Percentiles rank a stretch among this genome's conserved stretches.
These are phyloP conservation scores for Sitophilus oryzae DNA, from an alignment of 1,140 invertebrate genomes.

Conservation along the genomic window DNA sequence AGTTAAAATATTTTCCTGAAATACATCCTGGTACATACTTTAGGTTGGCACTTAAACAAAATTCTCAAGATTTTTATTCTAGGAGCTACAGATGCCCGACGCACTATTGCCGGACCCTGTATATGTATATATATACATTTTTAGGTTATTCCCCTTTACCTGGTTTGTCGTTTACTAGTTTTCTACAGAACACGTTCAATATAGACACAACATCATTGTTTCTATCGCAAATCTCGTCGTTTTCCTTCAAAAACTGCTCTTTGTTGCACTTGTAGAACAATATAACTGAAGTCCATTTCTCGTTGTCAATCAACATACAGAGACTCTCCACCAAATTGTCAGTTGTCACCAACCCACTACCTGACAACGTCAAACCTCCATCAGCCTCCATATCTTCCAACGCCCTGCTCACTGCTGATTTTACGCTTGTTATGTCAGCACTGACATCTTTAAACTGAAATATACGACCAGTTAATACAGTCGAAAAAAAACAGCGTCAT, in stretches of 20 bases:
- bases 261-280: conserved; percentile 58
- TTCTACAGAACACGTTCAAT: conserved; percentile 65
- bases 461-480: background rate
- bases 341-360: conserved; percentile 41
- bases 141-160: conserved; percentile 45
- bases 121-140: background rate
- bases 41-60: too few species aligned
- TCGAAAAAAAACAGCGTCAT: background rate
- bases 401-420: conserved; percentile 48
- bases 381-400: conserved; percentile 54
- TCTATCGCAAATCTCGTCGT: conserved; percentile 50
- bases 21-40: too few species aligned
- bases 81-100: too few species aligned
- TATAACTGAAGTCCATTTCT: conserved; percentile 57
- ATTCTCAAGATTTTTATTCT: too few species aligned
- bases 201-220: conserved; percentile 62
- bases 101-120: too few species aligned
- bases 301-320: conserved; percentile 56
- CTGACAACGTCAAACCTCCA: conserved; percentile 49
- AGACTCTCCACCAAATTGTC: conserved; percentile 49
- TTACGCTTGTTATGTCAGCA: conserved; percentile 50
- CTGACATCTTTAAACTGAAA: conserved; percentile 53
- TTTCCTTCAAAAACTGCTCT: conserved; percentile 56
- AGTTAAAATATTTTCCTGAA: too few species aligned
- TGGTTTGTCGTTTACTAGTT: conserved; percentile 60